Evolutionary conservation across 2,797 vertebrate genomes (phyloP).

Genomic region (Dicrostonyx torquatus): DNA sequence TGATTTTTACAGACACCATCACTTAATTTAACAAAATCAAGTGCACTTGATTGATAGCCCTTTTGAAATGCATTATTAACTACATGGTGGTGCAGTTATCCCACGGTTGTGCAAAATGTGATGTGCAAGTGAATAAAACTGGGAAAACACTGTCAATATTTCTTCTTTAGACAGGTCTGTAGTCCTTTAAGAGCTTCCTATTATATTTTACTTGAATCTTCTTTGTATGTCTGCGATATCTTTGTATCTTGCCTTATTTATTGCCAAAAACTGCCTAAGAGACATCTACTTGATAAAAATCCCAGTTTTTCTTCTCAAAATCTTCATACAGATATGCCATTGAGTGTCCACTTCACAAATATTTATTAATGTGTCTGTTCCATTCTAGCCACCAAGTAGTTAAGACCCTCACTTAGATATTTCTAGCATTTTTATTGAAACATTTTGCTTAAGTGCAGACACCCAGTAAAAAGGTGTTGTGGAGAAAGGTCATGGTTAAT

Average conservation of each 20-base stretch:
- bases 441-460: neutral
- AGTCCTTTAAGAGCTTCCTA: neutral
- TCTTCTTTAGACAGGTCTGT: neutral
- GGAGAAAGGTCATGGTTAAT: neutral
- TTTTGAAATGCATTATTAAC: slow-evolving; percentile 42
- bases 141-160: neutral
- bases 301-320: neutral
- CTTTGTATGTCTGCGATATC: neutral
- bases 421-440: neutral
- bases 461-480: neutral
- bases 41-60: neutral
- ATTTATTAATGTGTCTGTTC: neutral
- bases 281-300: neutral
- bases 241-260: neutral
- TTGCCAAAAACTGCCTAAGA: neutral
- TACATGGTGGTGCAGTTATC: neutral
- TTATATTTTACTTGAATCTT: neutral
- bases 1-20: neutral
- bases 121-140: neutral
- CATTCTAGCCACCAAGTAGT: neutral
- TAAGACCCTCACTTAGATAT: neutral
- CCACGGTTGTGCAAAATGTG: neutral
- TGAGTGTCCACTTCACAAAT: neutral
- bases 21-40: slow-evolving; percentile 34
- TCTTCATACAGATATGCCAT: neutral